These are phyloP conservation scores for Laothoe populi DNA, from an alignment of 2,888 invertebrate genomes.

Conservation along the genomic window DNA sequence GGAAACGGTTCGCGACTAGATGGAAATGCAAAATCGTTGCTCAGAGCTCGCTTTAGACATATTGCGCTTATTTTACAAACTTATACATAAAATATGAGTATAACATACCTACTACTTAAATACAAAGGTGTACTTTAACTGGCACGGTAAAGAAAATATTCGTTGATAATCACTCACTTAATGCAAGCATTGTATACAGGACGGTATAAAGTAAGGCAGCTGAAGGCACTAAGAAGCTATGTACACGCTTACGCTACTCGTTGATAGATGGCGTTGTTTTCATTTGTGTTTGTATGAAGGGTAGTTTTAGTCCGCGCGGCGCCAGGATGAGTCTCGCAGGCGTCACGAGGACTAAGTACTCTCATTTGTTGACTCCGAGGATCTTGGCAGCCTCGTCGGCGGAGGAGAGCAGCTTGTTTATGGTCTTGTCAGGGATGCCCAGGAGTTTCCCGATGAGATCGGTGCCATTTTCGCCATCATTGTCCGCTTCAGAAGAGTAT, in stretches of 20 bases:
- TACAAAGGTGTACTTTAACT: constrained; percentile 65
- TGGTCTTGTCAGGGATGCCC: constrained; percentile 93
- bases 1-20: constrained; percentile 52
- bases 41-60: constrained; percentile 32
- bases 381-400: constrained; percentile 95
- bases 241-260: constrained; percentile 48
- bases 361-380: constrained; percentile 91
- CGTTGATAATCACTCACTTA: constrained; percentile 71
- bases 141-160: constrained; percentile 72
- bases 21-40: constrained; percentile 53
- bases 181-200: constrained; percentile 63
- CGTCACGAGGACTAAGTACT: constrained; percentile 81
- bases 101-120: constrained; percentile 25
- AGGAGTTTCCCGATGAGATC: constrained; percentile 95
- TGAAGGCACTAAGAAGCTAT: constrained; percentile 67
- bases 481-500: constrained; percentile 78
- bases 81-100: constrained; percentile 25
- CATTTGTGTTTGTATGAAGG: constrained; percentile 48
- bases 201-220: constrained; percentile 78
- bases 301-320: constrained; percentile 75
- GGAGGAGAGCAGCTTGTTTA: constrained; percentile 93
- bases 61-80: constrained; percentile 28
- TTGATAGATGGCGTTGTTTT: constrained; percentile 59
- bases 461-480: constrained; percentile 84
- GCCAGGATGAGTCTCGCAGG: constrained; percentile 77